phyloP scores from a whole-genome alignment of 2,113 vertebrate species.

The Oplegnathus fasciatus region DNA sequence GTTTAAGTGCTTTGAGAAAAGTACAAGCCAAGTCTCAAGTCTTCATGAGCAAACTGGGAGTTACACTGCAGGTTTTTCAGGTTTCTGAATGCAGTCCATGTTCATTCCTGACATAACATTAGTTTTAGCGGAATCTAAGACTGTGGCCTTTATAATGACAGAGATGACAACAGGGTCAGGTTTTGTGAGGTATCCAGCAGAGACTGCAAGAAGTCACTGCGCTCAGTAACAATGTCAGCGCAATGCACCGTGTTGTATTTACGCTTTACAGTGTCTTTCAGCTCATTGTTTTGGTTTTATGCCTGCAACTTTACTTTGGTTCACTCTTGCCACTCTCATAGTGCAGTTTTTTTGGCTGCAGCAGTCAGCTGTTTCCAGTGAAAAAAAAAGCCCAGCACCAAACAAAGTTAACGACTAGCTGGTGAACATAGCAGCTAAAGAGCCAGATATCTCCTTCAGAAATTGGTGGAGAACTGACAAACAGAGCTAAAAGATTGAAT shows the following conservation, averaged over 20 bases:
- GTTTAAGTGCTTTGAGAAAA: neutral
- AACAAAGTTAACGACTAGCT: neutral
- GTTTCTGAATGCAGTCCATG: neutral
- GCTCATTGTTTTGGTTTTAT: neutral
- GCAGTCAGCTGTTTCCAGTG: neutral
- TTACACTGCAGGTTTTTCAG: neutral
- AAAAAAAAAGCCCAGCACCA: neutral
- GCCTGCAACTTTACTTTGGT: neutral
- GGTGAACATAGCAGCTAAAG: neutral
- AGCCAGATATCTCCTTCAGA: neutral
- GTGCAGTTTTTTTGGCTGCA: neutral
- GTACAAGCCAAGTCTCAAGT: neutral
- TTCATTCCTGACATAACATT: conserved; percentile 9
- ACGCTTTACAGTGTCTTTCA: too few species aligned
- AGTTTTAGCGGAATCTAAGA: neutral
- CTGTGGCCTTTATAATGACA: neutral
- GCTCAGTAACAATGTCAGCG: neutral
- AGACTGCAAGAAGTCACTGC: neutral
- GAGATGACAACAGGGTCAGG: too few species aligned
- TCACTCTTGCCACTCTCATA: neutral
- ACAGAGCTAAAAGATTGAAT: neutral
- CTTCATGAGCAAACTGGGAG: neutral
- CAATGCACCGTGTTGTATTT: too few species aligned
- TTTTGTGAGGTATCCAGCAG: too few species aligned
- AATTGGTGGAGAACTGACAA: neutral